These are phyloP conservation scores for Furnarius figulus DNA, from an alignment of 2,113 vertebrate species.

Conservation along the genomic window DNA sequence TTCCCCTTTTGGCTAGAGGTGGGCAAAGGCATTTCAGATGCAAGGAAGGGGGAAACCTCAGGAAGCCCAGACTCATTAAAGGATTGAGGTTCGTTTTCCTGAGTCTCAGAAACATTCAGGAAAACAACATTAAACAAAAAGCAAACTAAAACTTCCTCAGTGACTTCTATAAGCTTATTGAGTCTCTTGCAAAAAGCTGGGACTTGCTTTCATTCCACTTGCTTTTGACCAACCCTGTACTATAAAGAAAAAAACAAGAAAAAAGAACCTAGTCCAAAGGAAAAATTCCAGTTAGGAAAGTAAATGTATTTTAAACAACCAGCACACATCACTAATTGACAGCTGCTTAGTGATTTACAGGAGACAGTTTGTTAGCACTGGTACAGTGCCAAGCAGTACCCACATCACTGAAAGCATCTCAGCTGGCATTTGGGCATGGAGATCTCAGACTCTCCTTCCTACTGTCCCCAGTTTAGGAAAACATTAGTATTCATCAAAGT, in stretches of 20 bases:
- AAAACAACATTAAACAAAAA: conserved; percentile 66
- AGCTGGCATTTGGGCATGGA: background rate
- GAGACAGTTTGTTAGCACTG: background rate
- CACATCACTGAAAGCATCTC: conserved; percentile 4
- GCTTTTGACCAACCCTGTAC: background rate
- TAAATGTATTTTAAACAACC: background rate
- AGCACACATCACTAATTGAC: background rate
- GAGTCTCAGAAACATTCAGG: conserved; percentile 36
- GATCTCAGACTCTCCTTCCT: background rate
- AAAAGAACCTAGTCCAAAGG: background rate
- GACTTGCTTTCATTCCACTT: background rate
- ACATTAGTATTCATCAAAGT: background rate
- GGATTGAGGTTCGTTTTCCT: conserved; percentile 34
- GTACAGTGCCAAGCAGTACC: background rate
- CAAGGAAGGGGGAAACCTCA: conserved; percentile 42
- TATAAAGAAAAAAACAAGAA: background rate
- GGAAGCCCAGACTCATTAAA: conserved; percentile 55
- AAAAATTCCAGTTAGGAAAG: conserved; percentile 2
- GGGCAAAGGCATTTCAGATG: conserved; percentile 44
- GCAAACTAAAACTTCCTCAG: conserved; percentile 48
- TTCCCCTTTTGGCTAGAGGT: conserved; percentile 44
- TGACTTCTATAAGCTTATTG: conserved; percentile 25
- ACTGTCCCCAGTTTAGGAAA: background rate
- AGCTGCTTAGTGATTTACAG: conserved; percentile 7
- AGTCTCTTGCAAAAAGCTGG: background rate